Base-by-base conservation (phyloP, 2,888 invertebrate genomes). In the Tetragnatha montana region DNA sequence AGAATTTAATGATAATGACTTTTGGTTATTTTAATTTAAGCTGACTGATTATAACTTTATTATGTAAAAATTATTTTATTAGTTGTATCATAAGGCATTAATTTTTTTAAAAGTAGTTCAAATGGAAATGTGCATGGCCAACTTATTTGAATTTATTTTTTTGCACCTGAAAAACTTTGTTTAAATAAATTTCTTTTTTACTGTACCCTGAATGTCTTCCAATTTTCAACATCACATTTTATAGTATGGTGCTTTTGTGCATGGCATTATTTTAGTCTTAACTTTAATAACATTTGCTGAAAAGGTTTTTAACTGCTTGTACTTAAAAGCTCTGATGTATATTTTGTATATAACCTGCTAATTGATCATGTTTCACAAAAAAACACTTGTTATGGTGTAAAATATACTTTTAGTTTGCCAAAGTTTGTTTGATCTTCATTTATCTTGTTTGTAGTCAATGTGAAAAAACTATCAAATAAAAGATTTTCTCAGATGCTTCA, bases 261-360 rank as follows among this genome's bases (percentile, higher is more conserved):
- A 71, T 47, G 79, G 51, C 70, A 22, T 68, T 35, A 35, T 70
- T 81, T 81, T 68, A 19, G 81, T 2, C 47, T 35, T 2, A 35
- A 35, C 35, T 4, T 35, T 35, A 35, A 35, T 35, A 35, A 35
- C 4, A 2, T 35, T 35, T 35, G 35, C 35, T 35, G 35, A 4
- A 35, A 35, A 1, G 1, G 35, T 35, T 10, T 60, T 21, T 14
- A 73, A 51, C 71, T 71, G 78, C 22, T 68, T 86, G 86, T 86
- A 86, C 86, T 87, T 81, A 81, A 69, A n/a, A 21, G 19, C 70
- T 73, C 74, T 60, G 71, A 10, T 87, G 74, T 87, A 87, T 74
- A 87, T 87, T 86, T 75, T 87, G 87, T 87, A 87, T n/a, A 87
- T 87, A 87, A 47, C 74, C 68, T 68, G 75, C 74, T 81, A 49